Base-by-base conservation (phyloP, 2,888 invertebrate species). In the Drosophila koepferae region DNA sequence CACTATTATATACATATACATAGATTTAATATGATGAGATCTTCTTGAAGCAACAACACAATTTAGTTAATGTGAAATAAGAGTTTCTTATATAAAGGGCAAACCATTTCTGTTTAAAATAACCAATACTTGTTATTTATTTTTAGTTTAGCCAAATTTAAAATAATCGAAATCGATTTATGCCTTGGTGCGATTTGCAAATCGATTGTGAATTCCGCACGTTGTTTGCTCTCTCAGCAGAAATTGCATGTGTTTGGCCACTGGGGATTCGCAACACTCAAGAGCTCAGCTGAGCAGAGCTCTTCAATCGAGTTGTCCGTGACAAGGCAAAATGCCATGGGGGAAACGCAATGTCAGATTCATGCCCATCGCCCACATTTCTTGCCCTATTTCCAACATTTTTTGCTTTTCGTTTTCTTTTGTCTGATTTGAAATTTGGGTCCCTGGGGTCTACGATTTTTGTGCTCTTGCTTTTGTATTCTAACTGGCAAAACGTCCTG, bases 391-490 rank as follows among this genome's bases (percentile, higher is more conserved):
- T 54, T 40, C 41, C 40, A 40, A 4, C 16, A 14, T 38, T 51
- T 36, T 14, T 40, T 28, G 28, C 20, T 38, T 53, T 4, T 53
- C 20, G 40, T 48, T 53, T 60, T 61, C 20, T 54, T 51, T 54
- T 44, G 69, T 72, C 72, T 76, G 86, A 90, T 88, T 88, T 79
- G 74, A 81, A 86, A 86, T 79, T 87, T 36, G 63, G 63, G 34
- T 79, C 86, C 86, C 77, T 46, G 46, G 83, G 83, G 90, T 48
- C 69, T 67, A 40, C 18, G 49, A 38, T 74, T 74, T 67, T 72
- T 66, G 59, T 63, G 23, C 31, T 56, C 44, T 38, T 61, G 61
- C 12, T 38, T 56, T 34, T 66, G 70, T 60, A 63, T 65, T 72
- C 62, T 38, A 61, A 69, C 68, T 82, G 63, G 38, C 34, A 65